These are phyloP conservation scores for Perithous albicinctus DNA, from an alignment of 2,888 invertebrate species.

Conservation along the genomic window DNA sequence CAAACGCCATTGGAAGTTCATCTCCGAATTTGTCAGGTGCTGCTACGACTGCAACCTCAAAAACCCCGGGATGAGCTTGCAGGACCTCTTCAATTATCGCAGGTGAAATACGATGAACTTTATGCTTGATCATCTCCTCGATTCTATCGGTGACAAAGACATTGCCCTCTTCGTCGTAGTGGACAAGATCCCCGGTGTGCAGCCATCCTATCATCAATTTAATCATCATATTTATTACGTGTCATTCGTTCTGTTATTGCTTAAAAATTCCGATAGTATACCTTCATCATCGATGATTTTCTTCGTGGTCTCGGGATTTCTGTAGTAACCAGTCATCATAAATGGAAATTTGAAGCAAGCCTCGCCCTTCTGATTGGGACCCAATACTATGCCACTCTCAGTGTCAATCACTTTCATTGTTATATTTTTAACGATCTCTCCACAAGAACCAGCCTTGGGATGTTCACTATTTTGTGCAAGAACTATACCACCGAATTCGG, in stretches of 20 bases:
- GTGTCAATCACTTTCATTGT: constrained; percentile 75
- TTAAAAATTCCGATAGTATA: constrained; percentile 18
- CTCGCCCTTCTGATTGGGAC: constrained; percentile 75
- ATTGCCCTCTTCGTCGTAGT: constrained; percentile 77
- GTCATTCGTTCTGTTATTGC: too few species aligned
- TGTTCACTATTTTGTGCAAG: constrained; percentile 63
- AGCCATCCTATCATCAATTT: constrained; percentile 76
- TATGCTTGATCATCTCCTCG: constrained; percentile 80
- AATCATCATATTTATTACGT: not conserved
- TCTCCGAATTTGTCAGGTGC: constrained; percentile 75
- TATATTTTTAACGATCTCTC: constrained; percentile 66
- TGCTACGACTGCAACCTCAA: constrained; percentile 78
- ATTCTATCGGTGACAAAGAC: constrained; percentile 79
- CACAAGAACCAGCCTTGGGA: constrained; percentile 74
- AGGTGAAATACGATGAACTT: constrained; percentile 78
- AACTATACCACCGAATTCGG: constrained; percentile 72
- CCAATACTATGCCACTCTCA: constrained; percentile 66
- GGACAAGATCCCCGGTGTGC: constrained; percentile 80
- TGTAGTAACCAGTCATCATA: constrained; percentile 71
- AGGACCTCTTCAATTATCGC: constrained; percentile 77
- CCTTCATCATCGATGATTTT: constrained; percentile 72
- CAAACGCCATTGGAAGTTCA: constrained; percentile 80
- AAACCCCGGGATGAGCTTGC: constrained; percentile 74
- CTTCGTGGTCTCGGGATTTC: constrained; percentile 69
- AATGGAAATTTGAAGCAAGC: constrained; percentile 68